Evolutionary conservation across 2,888 invertebrate genomes (phyloP).

Genomic region (Apamea epomidion): DNA sequence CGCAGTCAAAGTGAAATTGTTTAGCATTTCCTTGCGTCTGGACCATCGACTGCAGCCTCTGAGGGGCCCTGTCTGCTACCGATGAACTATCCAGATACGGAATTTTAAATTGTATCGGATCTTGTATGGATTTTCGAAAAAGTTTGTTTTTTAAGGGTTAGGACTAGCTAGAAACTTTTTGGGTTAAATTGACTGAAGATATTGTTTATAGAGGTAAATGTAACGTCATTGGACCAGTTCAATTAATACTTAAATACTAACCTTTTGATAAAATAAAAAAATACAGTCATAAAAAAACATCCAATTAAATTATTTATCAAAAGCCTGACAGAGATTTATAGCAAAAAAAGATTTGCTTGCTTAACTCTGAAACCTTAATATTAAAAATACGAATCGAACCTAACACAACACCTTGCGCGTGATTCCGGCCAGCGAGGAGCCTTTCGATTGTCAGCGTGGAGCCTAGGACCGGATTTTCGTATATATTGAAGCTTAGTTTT

Average conservation of each 20-base stretch:
- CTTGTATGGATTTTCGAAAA: neutral
- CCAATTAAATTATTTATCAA: neutral
- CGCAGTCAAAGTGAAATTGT: slow-evolving; percentile 59
- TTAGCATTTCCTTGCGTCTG: slow-evolving; percentile 40
- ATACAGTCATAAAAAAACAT: neutral
- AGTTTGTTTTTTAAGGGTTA: neutral
- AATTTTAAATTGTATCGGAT: slow-evolving; percentile 40
- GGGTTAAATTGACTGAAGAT: neutral
- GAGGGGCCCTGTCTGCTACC: slow-evolving; percentile 20
- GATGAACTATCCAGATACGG: slow-evolving; percentile 14
- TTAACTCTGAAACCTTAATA: no score
- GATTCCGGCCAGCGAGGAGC: no score
- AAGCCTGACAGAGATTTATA: neutral
- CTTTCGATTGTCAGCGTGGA: no score
- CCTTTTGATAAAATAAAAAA: neutral
- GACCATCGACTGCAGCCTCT: slow-evolving; percentile 24
- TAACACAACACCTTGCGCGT: no score
- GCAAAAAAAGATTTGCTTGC: neutral
- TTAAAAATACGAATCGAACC: no score
- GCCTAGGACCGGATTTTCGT: no score
- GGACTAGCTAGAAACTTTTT: neutral
- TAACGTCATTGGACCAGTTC: neutral
- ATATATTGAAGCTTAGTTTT: no score
- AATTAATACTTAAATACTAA: neutral
- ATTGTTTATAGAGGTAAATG: neutral